Evolutionary conservation across 2,888 invertebrate species (phyloP), one percentile per base, ranked within the genome.

Genomic region (Carcina quercana): DNA sequence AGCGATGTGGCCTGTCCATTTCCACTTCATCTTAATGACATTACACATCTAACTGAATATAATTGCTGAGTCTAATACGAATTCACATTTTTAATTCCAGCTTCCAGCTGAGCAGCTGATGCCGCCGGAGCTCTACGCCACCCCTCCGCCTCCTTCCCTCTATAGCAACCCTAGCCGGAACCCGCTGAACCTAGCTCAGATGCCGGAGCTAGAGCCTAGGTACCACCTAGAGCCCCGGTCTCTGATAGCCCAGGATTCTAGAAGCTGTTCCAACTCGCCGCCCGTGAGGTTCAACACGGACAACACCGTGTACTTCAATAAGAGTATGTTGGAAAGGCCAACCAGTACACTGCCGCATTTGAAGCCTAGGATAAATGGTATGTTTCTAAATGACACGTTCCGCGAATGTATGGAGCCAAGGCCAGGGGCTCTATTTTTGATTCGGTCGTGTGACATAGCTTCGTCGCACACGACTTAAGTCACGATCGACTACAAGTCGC

Each of bases 51-150:
- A n/a, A n/a, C n/a, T n/a, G n/a, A n/a, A n/a, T n/a, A n/a, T n/a
- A n/a, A n/a, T n/a, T n/a, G n/a, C n/a, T n/a, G n/a, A n/a, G n/a
- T n/a, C n/a, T n/a, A n/a, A n/a, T n/a, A n/a, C n/a, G n/a, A n/a
- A n/a, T n/a, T n/a, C 29, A 26, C 32, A 28, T n/a, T 25, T 32
- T 35, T 25, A 21, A 35, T 57, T 53, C 3, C 47, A 80, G 82
- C 42, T 82, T 1, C 82, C 79, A 45, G 68, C 76, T 8, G 80
- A 82, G 45, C 80, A 82, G 26, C 52, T 83, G n/a, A 59, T 80
- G 60, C 76, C 82, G 0, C 78, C 79, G 5, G 75, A 83, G 37
- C 37, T 79, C 3, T 78, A 76, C 48, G 59, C 67, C 1, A 62
- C 71, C 0, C 69, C 72, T 0, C 67, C 71, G 2, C 71, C 71